phyloP scores from a whole-genome alignment of 64 coral and sea anemone genomes.

The Montipora cactus region DNA sequence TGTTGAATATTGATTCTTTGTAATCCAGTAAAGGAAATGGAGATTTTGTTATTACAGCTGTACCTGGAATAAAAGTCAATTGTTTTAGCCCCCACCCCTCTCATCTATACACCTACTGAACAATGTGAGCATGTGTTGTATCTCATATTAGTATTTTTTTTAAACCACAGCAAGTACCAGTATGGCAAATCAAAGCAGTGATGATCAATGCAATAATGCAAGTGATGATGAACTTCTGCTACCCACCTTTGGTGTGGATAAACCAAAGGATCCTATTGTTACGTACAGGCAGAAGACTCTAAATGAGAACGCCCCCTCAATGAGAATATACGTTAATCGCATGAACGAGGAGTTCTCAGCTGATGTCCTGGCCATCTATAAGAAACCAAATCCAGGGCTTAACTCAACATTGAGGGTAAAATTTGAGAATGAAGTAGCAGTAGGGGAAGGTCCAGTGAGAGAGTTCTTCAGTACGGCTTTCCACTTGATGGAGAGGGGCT shows the following conservation, averaged over 20 bases:
- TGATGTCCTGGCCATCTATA: slow-evolving; percentile 54
- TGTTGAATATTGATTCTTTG: not conserved
- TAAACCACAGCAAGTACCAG: slow-evolving; percentile 28
- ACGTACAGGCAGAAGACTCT: not conserved
- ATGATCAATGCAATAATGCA: slow-evolving; percentile 16
- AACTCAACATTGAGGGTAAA: not conserved
- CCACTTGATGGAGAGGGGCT: too few species aligned
- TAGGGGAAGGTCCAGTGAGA: slow-evolving; percentile 26
- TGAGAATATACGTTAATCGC: slow-evolving; percentile 19
- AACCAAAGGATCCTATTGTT: not conserved
- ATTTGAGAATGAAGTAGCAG: slow-evolving; percentile 48
- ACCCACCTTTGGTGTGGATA: slow-evolving; percentile 15
- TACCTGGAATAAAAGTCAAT: not conserved
- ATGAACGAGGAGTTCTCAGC: slow-evolving; percentile 39
- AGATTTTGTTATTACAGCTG: not conserved
- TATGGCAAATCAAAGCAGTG: slow-evolving; percentile 7
- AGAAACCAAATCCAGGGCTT: slow-evolving; percentile 34
- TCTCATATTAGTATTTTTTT: not conserved
- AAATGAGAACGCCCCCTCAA: not conserved
- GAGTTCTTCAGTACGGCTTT: too few species aligned
- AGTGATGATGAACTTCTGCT: slow-evolving; percentile 12
- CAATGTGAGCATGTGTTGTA: not conserved
- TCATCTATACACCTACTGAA: not conserved
- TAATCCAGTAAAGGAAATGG: not conserved
- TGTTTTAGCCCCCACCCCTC: not conserved